Percentiles rank a stretch among this genome's conserved stretches.
These are phyloP conservation scores for Okapia johnstoni DNA, from an alignment of 2,113 vertebrate species.

Conservation along the genomic window DNA sequence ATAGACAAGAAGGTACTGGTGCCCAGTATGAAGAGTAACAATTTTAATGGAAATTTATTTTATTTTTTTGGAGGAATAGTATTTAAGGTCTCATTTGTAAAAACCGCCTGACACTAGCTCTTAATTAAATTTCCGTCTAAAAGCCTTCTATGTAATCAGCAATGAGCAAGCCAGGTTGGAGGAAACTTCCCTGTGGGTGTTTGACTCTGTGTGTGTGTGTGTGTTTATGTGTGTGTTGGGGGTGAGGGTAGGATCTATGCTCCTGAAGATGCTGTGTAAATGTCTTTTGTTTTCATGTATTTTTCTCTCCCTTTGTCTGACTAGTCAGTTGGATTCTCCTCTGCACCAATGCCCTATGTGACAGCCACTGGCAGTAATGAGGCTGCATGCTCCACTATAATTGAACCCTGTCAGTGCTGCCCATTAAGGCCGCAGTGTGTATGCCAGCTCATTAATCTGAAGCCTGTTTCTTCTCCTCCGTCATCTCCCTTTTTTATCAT, in stretches of 20 bases:
- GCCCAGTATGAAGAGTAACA: neutral
- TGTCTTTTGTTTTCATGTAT: conserved; percentile 45
- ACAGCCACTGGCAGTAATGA: conserved; percentile 74
- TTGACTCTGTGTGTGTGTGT: neutral
- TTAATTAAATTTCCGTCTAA: conserved; percentile 28
- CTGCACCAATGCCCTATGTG: conserved; percentile 61
- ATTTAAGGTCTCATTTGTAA: neutral
- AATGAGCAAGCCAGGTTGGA: conserved; percentile 1
- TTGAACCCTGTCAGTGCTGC: conserved; percentile 74
- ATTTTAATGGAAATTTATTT: neutral
- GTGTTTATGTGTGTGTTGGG: neutral
- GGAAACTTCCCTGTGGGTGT: neutral
- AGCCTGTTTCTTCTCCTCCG: conserved; percentile 52
- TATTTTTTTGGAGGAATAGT: neutral
- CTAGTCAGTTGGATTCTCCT: conserved; percentile 37
- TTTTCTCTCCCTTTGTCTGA: conserved; percentile 59
- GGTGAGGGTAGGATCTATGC: neutral
- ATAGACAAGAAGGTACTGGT: neutral
- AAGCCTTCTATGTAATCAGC: neutral
- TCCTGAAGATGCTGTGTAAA: conserved; percentile 49
- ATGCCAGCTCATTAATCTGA: conserved; percentile 78
- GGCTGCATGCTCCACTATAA: conserved; percentile 66
- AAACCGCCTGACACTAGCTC: neutral
- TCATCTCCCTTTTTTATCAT: conserved; percentile 25
- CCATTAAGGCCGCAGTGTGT: conserved; percentile 64